Conservation (phyloP, 2,797 vertebrate genomes). For the Rhadinocentrus ornatus region DNA sequence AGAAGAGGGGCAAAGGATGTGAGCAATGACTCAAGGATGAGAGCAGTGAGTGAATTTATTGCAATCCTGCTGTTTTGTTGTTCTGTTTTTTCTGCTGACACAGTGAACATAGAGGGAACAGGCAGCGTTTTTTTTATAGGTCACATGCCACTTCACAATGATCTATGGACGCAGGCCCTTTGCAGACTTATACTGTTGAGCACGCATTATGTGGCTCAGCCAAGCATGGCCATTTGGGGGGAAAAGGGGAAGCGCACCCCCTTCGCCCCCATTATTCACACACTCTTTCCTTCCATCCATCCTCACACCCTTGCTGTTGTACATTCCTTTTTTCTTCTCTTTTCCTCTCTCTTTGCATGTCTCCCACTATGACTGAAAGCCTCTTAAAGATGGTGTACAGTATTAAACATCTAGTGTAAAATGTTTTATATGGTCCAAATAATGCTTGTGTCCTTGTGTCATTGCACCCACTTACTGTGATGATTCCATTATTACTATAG, state of each 20-base stretch:
- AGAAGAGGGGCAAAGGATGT: conserved; percentile 35
- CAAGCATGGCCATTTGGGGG: conserved; percentile 67
- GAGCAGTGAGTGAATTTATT: conserved; percentile 62
- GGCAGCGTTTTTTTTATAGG: conserved; percentile 75
- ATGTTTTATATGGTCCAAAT: conserved; percentile 13
- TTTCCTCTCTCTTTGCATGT: conserved; percentile 18
- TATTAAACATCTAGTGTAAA: conserved; percentile 30
- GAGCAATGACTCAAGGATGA: conserved; percentile 62
- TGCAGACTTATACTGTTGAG: conserved; percentile 79
- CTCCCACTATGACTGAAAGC: conserved; percentile 44
- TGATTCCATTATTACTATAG: background rate
- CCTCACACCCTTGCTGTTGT: conserved; percentile 30
- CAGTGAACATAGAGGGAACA: conserved; percentile 69
- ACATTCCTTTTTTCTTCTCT: conserved; percentile 24
- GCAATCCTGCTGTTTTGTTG: conserved; percentile 69
- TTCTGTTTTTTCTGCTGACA: conserved; percentile 81
- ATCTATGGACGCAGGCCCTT: conserved; percentile 78
- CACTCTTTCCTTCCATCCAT: conserved; percentile 33
- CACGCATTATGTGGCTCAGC: conserved; percentile 76
- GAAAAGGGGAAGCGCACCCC: conserved; percentile 34
- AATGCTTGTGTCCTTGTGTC: conserved; percentile 14
- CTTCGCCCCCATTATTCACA: background rate
- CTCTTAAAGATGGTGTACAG: conserved; percentile 45
- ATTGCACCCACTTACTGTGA: conserved; percentile 22
- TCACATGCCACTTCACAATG: conserved; percentile 83